These are phyloP conservation scores for Chaenogobius annularis DNA, from an alignment of 2,113 vertebrate species.

Conservation along the genomic window DNA sequence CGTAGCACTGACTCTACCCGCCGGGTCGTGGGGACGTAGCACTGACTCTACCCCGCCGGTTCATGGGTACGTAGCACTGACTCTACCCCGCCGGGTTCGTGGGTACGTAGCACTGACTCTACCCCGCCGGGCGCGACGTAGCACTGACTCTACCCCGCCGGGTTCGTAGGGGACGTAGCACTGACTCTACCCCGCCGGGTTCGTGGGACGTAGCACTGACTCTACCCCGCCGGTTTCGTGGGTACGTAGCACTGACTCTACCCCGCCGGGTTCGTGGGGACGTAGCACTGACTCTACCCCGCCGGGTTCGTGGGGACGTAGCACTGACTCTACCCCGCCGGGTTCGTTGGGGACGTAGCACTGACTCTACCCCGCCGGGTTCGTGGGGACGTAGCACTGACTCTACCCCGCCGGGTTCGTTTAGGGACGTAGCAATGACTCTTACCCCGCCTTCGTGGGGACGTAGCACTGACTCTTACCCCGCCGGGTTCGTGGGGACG, in stretches of 20 bases:
- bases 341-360: conserved; percentile 93
- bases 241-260: conserved; percentile 76
- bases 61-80: conserved; percentile 67
- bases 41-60: no score
- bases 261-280: conserved; percentile 32
- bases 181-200: conserved; percentile 57
- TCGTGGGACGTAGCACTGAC: conserved; percentile 85
- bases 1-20: conserved; percentile 48
- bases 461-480: conserved; percentile 50
- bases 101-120: conserved; percentile 79
- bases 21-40: no score
- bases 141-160: conserved; percentile 92
- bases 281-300: no score
- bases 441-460: conserved; percentile 86
- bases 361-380: no score
- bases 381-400: conserved; percentile 59
- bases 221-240: conserved; percentile 83
- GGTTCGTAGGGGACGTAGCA: conserved; percentile 92
- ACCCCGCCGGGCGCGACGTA: no score
- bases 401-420: conserved; percentile 96
- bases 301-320: conserved; percentile 92
- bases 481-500: no score
- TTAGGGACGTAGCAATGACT: conserved; percentile 79
- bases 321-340: conserved; percentile 28
- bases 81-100: conserved; percentile 95